phyloP scores from a whole-genome alignment of 2,113 vertebrate species.

The Polypterus senegalus region DNA sequence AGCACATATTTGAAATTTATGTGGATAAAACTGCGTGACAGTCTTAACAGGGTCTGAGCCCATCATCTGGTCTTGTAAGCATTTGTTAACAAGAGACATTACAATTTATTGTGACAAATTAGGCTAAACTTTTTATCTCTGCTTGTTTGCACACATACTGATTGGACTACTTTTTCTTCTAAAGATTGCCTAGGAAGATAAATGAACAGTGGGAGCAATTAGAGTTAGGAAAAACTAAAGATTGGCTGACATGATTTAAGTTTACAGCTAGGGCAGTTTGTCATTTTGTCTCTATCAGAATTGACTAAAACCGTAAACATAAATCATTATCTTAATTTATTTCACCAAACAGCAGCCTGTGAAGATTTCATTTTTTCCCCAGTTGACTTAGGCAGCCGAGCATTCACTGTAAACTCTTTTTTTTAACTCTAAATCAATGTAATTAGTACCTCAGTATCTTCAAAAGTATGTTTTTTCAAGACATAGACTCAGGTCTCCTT shows the following conservation, averaged over 20 bases:
- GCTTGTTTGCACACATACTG: conserved; percentile 63
- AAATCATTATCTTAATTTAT: conserved; percentile 84
- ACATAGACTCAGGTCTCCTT: conserved; percentile 14
- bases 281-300: conserved; percentile 83
- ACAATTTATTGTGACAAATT: conserved; percentile 74
- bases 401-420: conserved; percentile 43
- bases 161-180: conserved; percentile 76
- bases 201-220: conserved; percentile 71
- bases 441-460: conserved; percentile 36
- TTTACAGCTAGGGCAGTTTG: conserved; percentile 65
- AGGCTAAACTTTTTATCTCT: conserved; percentile 74
- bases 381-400: conserved; percentile 42
- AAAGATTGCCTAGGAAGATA: conserved; percentile 71
- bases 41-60: no score
- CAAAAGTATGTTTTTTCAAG: conserved; percentile 31
- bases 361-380: conserved; percentile 50
- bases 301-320: conserved; percentile 77
- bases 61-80: conserved; percentile 13
- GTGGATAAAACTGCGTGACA: no score
- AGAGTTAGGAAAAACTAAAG: conserved; percentile 77
- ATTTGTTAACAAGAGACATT: conserved; percentile 63
- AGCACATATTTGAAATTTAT: no score
- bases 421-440: conserved; percentile 33
- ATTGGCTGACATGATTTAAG: conserved; percentile 77
- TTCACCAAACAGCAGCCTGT: conserved; percentile 50